Conservation (phyloP, 1,140 invertebrate species). For the Drosophila repletoides region DNA sequence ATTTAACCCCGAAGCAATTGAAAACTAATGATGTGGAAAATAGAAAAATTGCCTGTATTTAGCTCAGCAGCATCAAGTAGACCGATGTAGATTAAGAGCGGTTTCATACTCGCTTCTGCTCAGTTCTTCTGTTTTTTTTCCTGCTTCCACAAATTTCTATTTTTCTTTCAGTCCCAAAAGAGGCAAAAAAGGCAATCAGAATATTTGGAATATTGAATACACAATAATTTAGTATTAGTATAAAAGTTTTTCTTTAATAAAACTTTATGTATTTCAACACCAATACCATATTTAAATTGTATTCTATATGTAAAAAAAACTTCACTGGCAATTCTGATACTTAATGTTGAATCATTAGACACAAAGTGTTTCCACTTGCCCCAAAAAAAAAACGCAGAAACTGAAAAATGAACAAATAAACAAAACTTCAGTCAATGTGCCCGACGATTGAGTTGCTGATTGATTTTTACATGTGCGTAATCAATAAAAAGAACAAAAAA, state of each 20-base stretch:
- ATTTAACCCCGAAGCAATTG: conserved; percentile 63
- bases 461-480: conserved; percentile 73
- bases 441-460: conserved; percentile 45
- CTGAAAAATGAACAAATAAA: conserved; percentile 60
- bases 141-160: not conserved
- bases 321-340: conserved; percentile 40
- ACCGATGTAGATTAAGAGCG: conserved; percentile 12
- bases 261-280: too few species aligned
- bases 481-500: conserved; percentile 54
- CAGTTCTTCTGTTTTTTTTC: not conserved
- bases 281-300: too few species aligned
- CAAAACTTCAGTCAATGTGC: conserved; percentile 69
- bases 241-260: too few species aligned
- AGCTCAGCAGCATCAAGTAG: conserved; percentile 18
- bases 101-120: conserved; percentile 5
- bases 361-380: conserved; percentile 41
- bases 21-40: conserved; percentile 80
- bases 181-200: too few species aligned
- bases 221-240: too few species aligned
- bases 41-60: conserved; percentile 78
- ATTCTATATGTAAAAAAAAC: not conserved
- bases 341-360: conserved; percentile 40
- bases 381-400: conserved; percentile 14
- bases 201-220: too few species aligned
- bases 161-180: too few species aligned